A percentile compares a stretch with the other conserved stretches of the same genome.
Conservation (phyloP, 2,888 invertebrate genomes). For the Melinaea menophilus region DNA sequence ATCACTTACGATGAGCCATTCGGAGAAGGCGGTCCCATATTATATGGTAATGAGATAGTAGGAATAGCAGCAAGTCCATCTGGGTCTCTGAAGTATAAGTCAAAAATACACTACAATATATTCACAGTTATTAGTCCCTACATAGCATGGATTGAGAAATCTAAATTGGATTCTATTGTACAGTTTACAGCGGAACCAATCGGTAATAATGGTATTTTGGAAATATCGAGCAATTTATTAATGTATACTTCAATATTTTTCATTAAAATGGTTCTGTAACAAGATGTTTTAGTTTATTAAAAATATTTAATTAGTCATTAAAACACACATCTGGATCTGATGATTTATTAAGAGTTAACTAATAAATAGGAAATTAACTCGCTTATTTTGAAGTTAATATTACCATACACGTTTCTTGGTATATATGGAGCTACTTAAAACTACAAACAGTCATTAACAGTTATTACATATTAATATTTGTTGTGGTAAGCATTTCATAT, state of each 20-base stretch:
- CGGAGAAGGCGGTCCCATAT: conserved; percentile 56
- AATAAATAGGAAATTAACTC: conserved; percentile 13
- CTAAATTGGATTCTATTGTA: conserved; percentile 17
- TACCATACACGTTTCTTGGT: conserved; percentile 27
- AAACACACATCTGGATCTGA: conserved; percentile 1
- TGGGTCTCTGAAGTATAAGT: conserved; percentile 38
- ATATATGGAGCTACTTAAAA: neutral
- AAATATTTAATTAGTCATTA: conserved; percentile 5
- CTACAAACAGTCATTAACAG: neutral
- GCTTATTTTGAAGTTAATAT: conserved; percentile 52
- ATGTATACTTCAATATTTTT: conserved; percentile 9
- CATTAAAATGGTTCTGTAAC: conserved; percentile 22
- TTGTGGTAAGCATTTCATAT: no score
- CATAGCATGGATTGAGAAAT: conserved; percentile 52
- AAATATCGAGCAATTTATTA: neutral
- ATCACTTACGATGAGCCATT: conserved; percentile 43
- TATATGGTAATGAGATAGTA: conserved; percentile 44
- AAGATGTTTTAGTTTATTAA: conserved; percentile 8
- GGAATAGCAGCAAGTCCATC: conserved; percentile 49
- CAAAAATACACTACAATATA: conserved; percentile 46
- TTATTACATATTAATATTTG: neutral
- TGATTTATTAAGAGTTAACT: neutral
- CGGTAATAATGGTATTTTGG: neutral
- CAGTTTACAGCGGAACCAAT: conserved; percentile 8
- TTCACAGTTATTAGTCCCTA: conserved; percentile 60